Evolutionary conservation across 2,888 invertebrate genomes (phyloP).

Genomic region (Drosophila neotestacea): DNA sequence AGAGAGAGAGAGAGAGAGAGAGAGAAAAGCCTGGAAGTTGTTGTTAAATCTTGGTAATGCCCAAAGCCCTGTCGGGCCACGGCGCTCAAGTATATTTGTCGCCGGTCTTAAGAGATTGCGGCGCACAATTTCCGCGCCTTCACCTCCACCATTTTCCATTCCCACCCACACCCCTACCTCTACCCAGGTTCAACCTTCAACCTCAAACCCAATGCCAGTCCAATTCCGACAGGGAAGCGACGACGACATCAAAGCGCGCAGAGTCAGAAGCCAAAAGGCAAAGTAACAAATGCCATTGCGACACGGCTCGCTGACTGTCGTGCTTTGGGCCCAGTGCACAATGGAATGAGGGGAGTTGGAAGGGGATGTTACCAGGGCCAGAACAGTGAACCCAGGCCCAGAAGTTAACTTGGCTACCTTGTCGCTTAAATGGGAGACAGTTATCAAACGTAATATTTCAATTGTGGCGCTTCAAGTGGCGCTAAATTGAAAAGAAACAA

Average conservation of each 20-base stretch:
- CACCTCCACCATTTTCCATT: background rate
- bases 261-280: slow-evolving; percentile 67
- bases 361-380: background rate
- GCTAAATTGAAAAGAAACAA: slow-evolving; percentile 66
- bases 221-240: slow-evolving; percentile 32
- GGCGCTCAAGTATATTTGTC: slow-evolving; percentile 75
- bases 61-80: slow-evolving; percentile 60
- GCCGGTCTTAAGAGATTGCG: slow-evolving; percentile 79
- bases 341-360: background rate
- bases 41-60: slow-evolving; percentile 77
- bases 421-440: slow-evolving; percentile 52
- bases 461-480: slow-evolving; percentile 51
- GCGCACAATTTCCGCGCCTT: slow-evolving; percentile 69
- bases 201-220: slow-evolving; percentile 31
- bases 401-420: slow-evolving; percentile 45
- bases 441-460: slow-evolving; percentile 74
- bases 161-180: background rate
- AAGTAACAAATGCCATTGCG: slow-evolving; percentile 58
- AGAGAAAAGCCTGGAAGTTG: slow-evolving; percentile 61
- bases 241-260: slow-evolving; percentile 68
- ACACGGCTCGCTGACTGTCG: slow-evolving; percentile 54
- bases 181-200: background rate
- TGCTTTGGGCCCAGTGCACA: background rate
- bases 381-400: background rate
- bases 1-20: background rate